phyloP scores from a whole-genome alignment of 1,140 invertebrate genomes.

The Oedothorax gibbosus region DNA sequence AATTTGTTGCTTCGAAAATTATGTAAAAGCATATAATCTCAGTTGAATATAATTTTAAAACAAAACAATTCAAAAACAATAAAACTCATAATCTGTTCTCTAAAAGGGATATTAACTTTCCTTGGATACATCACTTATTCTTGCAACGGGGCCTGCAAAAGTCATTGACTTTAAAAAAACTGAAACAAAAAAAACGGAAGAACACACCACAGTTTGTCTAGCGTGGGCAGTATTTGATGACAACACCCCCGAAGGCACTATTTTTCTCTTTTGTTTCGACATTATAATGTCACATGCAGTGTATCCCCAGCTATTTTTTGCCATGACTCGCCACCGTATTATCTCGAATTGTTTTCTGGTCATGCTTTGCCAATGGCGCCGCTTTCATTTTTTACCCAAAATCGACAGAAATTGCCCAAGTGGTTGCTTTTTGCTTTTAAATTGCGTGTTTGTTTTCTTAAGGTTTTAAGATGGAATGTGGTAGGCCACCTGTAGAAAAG shows the following conservation, averaged over 20 bases:
- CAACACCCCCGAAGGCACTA: slow-evolving; percentile 19
- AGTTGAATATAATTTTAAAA: no score
- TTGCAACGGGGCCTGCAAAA: background rate
- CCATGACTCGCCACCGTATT: slow-evolving; percentile 2
- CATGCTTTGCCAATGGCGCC: slow-evolving; percentile 3
- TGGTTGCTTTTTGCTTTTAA: background rate
- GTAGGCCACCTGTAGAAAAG: no score
- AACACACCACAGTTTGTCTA: background rate
- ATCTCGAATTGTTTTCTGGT: background rate
- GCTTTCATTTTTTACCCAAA: slow-evolving; percentile 2
- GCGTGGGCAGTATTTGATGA: slow-evolving; percentile 45
- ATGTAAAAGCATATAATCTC: no score
- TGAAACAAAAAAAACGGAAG: slow-evolving; percentile 3
- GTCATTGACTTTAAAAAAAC: slow-evolving; percentile 23
- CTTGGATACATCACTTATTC: slow-evolving; percentile 2
- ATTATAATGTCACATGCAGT: slow-evolving; percentile 10
- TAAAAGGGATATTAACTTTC: background rate
- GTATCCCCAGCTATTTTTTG: slow-evolving; percentile 5
- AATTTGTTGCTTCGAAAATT: no score
- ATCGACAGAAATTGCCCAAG: slow-evolving; percentile 1
- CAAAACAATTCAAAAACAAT: no score
- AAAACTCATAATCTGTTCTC: no score
- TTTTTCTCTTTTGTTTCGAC: background rate
- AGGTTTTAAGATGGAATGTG: no score
- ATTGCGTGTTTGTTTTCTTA: no score